A percentile compares a stretch with the other conserved stretches of the same genome.
phyloP scores from a whole-genome alignment of 2,888 invertebrate genomes.

The Hypsopygia costalis region DNA sequence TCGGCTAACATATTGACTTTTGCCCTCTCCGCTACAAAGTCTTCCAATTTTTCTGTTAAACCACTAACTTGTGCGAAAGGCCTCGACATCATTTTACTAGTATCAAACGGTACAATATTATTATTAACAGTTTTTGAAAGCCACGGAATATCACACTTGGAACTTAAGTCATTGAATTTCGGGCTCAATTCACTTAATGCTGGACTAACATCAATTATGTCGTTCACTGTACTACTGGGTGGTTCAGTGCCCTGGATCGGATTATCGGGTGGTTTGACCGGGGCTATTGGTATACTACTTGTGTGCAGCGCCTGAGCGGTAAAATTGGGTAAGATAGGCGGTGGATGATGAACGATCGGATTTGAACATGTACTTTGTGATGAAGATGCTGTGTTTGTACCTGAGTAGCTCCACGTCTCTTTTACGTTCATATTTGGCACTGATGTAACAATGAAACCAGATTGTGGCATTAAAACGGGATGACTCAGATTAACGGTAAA shows the following conservation, averaged over 20 bases:
- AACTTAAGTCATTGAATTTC: slow-evolving; percentile 22
- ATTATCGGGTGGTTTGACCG: slow-evolving; percentile 71
- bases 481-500: slow-evolving; percentile 76
- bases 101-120: slow-evolving; percentile 61
- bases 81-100: slow-evolving; percentile 57
- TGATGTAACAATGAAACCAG: slow-evolving; percentile 75
- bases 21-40: slow-evolving; percentile 36
- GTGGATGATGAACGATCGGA: slow-evolving; percentile 59
- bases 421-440: slow-evolving; percentile 76
- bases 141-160: slow-evolving; percentile 73
- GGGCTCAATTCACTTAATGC: neutral
- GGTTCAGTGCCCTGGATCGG: slow-evolving; percentile 73
- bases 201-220: slow-evolving; percentile 37
- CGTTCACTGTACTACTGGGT: slow-evolving; percentile 69
- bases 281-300: slow-evolving; percentile 71
- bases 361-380: slow-evolving; percentile 57
- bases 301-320: slow-evolving; percentile 56
- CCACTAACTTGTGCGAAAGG: slow-evolving; percentile 67
- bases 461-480: slow-evolving; percentile 68
- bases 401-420: slow-evolving; percentile 68
- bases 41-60: slow-evolving; percentile 55
- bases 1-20: slow-evolving; percentile 21
- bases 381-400: slow-evolving; percentile 47
- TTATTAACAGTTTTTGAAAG: slow-evolving; percentile 73
- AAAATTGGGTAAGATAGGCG: slow-evolving; percentile 55